Conservation (phyloP, 2,888 invertebrate species). For the Gnatocerus cornutus region DNA sequence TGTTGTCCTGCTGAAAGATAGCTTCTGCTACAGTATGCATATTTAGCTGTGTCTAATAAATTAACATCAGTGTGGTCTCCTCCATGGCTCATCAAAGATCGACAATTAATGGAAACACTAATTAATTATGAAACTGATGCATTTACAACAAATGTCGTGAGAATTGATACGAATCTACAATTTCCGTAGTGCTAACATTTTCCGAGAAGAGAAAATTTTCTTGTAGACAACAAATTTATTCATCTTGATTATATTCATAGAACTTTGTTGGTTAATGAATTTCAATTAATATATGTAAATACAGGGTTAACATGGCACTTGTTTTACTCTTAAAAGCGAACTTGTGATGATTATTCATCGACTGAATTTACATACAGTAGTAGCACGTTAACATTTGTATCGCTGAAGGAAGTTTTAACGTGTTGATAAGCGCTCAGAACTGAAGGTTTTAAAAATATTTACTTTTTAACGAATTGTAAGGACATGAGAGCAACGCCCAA, state of each 20-base stretch:
- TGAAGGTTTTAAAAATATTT: not conserved
- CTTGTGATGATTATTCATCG: constrained; percentile 38
- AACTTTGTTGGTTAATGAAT: constrained; percentile 33
- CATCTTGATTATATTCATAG: constrained; percentile 41
- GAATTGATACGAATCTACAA: constrained; percentile 29
- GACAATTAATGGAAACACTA: not conserved
- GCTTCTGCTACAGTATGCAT: constrained; percentile 37
- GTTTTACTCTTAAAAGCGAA: constrained; percentile 37
- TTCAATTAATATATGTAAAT: constrained; percentile 42
- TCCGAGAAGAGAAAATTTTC: constrained; percentile 19
- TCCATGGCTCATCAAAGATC: not conserved
- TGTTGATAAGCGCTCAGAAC: constrained; percentile 5
- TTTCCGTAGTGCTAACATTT: constrained; percentile 22
- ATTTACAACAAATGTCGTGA: constrained; percentile 2
- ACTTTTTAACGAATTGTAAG: not conserved
- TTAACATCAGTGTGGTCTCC: not conserved
- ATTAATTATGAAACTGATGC: not conserved
- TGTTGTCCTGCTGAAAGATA: constrained; percentile 37
- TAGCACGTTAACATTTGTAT: constrained; percentile 31
- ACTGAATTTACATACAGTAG: constrained; percentile 39
- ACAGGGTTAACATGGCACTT: constrained; percentile 36
- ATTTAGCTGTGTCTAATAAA: constrained; percentile 24
- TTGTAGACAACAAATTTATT: constrained; percentile 10
- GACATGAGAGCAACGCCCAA: no score
- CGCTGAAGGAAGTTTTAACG: constrained; percentile 7